Evolutionary conservation across 2,888 invertebrate genomes (phyloP).

Genomic region (Anodontia alba): DNA sequence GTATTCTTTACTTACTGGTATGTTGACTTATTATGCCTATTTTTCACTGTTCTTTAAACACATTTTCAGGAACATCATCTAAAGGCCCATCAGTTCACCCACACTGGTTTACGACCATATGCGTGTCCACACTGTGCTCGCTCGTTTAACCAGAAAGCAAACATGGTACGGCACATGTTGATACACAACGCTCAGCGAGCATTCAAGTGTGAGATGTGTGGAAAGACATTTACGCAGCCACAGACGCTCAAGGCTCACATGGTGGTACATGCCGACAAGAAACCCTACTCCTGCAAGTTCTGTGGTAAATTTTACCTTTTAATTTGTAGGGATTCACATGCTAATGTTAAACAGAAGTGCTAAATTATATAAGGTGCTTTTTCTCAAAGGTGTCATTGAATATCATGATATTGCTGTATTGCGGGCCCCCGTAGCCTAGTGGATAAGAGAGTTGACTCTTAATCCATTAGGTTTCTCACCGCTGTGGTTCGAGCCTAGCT

Average conservation of each 20-base stretch:
- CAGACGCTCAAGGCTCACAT: conserved; percentile 85
- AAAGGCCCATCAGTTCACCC: conserved; percentile 84
- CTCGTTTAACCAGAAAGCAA: conserved; percentile 85
- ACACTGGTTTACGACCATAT: conserved; percentile 84
- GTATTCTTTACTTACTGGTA: too few relatives aligned
- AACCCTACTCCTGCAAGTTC: conserved; percentile 83
- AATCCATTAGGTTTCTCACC: too few relatives aligned
- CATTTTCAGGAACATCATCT: conserved; percentile 83
- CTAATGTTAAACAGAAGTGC: too few relatives aligned
- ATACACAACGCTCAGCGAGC: conserved; percentile 83
- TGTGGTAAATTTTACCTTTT: too few relatives aligned
- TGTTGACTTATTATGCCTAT: too few relatives aligned
- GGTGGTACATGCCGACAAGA: conserved; percentile 84
- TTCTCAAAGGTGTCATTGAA: too few relatives aligned
- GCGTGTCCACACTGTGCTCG: conserved; percentile 82
- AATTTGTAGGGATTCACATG: conserved; percentile 17
- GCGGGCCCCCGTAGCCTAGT: too few relatives aligned
- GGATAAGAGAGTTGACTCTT: too few relatives aligned
- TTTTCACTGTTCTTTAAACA: too few relatives aligned
- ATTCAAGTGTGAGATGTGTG: conserved; percentile 83
- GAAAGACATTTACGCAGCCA: conserved; percentile 84
- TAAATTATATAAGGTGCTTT: too few relatives aligned
- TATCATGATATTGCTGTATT: too few relatives aligned
- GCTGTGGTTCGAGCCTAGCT: too few relatives aligned
- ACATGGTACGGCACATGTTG: conserved; percentile 84